phyloP scores from a whole-genome alignment of 2,888 invertebrate genomes.

The Lasioglossum calceatum region DNA sequence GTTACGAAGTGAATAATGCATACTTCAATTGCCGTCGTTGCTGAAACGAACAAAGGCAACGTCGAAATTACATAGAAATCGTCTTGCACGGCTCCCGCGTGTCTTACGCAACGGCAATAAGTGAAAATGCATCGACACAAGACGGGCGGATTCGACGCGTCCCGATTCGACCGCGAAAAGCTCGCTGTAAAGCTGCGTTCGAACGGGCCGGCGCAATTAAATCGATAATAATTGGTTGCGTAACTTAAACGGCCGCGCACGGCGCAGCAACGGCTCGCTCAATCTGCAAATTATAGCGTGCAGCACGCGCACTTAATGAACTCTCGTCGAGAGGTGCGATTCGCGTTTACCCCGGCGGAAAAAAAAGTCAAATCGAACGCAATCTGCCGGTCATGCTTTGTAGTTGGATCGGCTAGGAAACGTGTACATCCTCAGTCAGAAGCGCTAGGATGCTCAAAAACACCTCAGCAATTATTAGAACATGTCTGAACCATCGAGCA shows the following conservation, averaged over 20 bases:
- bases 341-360: neutral
- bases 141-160: conserved; percentile 10
- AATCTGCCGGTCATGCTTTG: conserved; percentile 7
- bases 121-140: conserved; percentile 55
- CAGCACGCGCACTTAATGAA: neutral
- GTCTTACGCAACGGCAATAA: conserved; percentile 47
- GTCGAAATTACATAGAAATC: conserved; percentile 58
- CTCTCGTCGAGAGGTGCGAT: neutral
- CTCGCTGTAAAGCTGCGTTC: neutral
- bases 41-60: conserved; percentile 39
- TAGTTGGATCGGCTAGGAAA: neutral
- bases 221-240: conserved; percentile 9
- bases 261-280: neutral
- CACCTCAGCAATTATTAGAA: neutral
- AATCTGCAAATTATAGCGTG: conserved; percentile 13
- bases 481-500: neutral
- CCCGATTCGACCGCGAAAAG: neutral
- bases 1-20: conserved; percentile 22
- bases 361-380: neutral
- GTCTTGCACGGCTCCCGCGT: conserved; percentile 37
- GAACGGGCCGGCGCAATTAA: neutral
- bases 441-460: no score
- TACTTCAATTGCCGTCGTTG: conserved; percentile 28
- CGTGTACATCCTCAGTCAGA: neutral
- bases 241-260: neutral